These are phyloP conservation scores for Apis dorsata DNA, from an alignment of 1,140 invertebrate species.

Conservation along the genomic window DNA sequence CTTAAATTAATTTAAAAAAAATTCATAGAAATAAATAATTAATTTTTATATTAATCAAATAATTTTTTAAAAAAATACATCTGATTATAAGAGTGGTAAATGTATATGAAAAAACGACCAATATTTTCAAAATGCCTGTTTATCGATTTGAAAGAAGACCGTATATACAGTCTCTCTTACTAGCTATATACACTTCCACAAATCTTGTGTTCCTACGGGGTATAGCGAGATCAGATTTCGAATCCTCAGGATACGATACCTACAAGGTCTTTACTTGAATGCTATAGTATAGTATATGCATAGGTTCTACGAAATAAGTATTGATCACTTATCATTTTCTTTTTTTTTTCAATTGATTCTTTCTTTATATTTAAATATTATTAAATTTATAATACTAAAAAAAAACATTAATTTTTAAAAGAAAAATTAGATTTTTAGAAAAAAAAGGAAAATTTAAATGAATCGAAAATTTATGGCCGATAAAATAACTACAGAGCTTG, in stretches of 20 bases:
- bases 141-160: slow-evolving; percentile 38
- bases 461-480: neutral
- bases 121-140: slow-evolving; percentile 30
- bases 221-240: slow-evolving; percentile 34
- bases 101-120: slow-evolving; percentile 4
- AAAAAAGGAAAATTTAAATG: neutral
- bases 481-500: neutral
- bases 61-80: neutral
- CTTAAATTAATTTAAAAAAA: neutral
- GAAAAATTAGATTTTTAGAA: neutral
- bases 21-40: neutral
- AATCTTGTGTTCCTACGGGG: neutral
- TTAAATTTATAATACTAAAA: neutral
- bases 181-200: neutral
- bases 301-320: too few species aligned
- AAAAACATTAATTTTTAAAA: neutral
- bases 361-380: neutral
- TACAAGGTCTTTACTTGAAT: neutral
- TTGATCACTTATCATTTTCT: neutral
- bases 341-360: neutral
- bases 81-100: neutral
- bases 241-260: neutral
- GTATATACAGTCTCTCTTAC: slow-evolving; percentile 30
- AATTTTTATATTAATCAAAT: neutral
- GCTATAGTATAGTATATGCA: too few species aligned